A percentile compares a stretch with the other conserved stretches of the same genome.
Conservation (phyloP, 1,140 invertebrate species). For the Diabrotica undecimpunctata region DNA sequence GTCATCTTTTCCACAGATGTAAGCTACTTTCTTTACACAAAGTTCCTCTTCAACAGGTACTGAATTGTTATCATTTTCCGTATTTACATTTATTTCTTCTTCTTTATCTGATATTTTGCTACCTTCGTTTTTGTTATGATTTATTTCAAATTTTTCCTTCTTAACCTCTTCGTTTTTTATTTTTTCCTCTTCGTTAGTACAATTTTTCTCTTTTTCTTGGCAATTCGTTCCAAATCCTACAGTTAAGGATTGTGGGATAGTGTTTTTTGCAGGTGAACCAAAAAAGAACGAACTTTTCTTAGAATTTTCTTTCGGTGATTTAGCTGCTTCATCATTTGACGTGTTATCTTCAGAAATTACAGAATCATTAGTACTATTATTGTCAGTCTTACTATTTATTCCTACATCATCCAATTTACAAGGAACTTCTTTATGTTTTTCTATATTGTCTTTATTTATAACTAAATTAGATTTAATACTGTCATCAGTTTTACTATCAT, state of each 20-base stretch:
- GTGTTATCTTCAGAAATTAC: constrained; percentile 11
- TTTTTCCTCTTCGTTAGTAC: too few species aligned
- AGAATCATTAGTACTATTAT: constrained; percentile 14
- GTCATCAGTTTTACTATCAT: neutral
- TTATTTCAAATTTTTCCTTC: neutral
- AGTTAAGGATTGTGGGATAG: too few species aligned
- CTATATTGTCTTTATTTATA: constrained; percentile 3
- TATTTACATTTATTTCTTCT: constrained; percentile 8
- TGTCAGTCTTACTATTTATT: constrained; percentile 33
- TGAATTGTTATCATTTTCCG: neutral
- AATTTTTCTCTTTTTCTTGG: too few species aligned
- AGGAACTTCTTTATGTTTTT: constrained; percentile 9
- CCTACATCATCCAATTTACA: constrained; percentile 19
- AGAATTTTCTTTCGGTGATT: too few species aligned
- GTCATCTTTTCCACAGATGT: constrained; percentile 25
- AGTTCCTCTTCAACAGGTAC: constrained; percentile 22
- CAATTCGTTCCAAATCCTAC: too few species aligned
- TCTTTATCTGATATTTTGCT: neutral
- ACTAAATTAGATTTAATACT: constrained; percentile 20
- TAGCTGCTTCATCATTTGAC: too few species aligned
- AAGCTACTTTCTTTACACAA: constrained; percentile 32
- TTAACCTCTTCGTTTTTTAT: neutral
- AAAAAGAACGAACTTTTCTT: too few species aligned
- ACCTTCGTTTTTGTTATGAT: neutral
- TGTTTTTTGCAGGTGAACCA: too few species aligned